Base-by-base conservation (phyloP, 1,140 invertebrate species). In the Intoshia linei region DNA sequence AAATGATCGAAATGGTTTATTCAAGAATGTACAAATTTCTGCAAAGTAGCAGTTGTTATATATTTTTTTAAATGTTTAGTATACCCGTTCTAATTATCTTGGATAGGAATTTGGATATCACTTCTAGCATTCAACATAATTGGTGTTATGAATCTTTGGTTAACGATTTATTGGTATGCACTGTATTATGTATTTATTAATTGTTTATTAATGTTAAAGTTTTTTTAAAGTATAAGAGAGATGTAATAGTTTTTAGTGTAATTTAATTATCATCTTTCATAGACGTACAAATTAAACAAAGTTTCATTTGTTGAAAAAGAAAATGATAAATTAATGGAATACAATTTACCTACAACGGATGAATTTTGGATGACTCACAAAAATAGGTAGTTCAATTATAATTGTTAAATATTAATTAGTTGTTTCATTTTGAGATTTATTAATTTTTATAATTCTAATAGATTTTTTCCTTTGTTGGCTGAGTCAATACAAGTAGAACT, bases 401-500 rank as follows among this genome's bases (percentile, higher is more conserved):
- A 19, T 23, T 39, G 18, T 33, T 15, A 3, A 33, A 38, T 15
- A 15, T 27, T 25, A 20, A 43, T 19, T 38, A 15, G 14, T 15
- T 14, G 13, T 14, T 43, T 35, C 18, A 25, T 42, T 39, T 38
- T 34, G 33, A 20, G 17, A 27, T 37, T 19, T 36, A 38, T 45
- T 31, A 15, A 27, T 11, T 31, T 22, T 31, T 23, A 17, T 15
- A 25, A 36, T 21, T 34, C 40, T 33, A 48, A 23, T 15, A 81
- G 75, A 50, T 83, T 87, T 0, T 95, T 98, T 52, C 87, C 87
- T 0, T 71, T 68, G 14, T 84, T 95, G 3, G 87, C 87, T 6
- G 87, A 95, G 62, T 76, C 83, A 15, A 84, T 98, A 44, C 84
- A 98, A 55, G 77, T 84, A 58, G 78, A 92, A 58, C 54, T 98